Base-by-base conservation (phyloP, 2,797 vertebrate genomes). In the Characodon lateralis region DNA sequence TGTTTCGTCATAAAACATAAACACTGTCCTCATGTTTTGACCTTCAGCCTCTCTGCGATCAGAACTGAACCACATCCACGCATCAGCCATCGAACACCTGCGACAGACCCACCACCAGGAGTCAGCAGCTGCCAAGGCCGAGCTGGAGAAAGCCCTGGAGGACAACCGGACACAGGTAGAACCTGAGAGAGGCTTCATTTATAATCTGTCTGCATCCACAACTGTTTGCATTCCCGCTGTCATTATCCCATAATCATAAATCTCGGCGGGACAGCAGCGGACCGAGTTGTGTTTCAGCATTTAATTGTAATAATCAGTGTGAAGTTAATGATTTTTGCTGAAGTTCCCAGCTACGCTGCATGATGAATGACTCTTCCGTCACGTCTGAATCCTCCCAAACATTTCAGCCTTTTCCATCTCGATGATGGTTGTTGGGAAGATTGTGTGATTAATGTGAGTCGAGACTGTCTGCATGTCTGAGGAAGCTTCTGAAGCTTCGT, bases 21-120 rank as follows among this genome's bases (percentile, higher is more conserved):
- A 51, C 43, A 55, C n/a, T 20, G 14, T 2, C 69, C 3, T n/a
- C 24, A 24, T 14, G 48, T 56, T 66, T 28, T 56, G 14, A 24
- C 81, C 58, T 2, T 41, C 84, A 99, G 98, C 98, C 66, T 99
- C 98, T 61, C 95, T 99, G 85, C 96, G 98, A 68, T 99, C 98
- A 9, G 98, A 99, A 94, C 86, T 99, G 81, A 99, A 99, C 88
- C 98, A 99, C 88, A 97, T 98, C 82, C 98, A 99, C 50, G 97
- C 98, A 3, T 97, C 97, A 50, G 96, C 98, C 80, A 97, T 99
- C 79, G 98, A 99, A 89, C 96, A 98, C 87, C 93, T 99, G 89
- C 95, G 96, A 76, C 97, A 98, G 89, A 97, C 93, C 82, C 98
- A 99, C 87, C 97, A 98, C 16, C 97, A 99, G 86, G 98, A 99